Evolutionary conservation across 2,113 vertebrate species (phyloP), one percentile per base, ranked within the genome.

Genomic region (Aviceda subcristata): DNA sequence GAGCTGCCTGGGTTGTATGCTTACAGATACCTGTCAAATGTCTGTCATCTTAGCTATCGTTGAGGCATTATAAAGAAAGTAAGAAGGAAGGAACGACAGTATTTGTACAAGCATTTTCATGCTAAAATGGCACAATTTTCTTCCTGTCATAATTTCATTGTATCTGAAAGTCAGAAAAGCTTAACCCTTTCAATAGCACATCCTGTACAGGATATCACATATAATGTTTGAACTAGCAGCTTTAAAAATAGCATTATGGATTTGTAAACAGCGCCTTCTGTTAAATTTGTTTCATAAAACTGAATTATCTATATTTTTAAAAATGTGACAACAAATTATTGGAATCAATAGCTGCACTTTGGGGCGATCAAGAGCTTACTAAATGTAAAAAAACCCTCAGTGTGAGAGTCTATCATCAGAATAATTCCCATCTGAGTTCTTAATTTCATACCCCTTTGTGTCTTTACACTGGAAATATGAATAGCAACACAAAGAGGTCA

Each of bases 41-140:
- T 97, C 98, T 98, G 98, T 98, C 98, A 98, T 98, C 98, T 98
- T 98, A 98, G 98, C 98, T 98, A 98, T 98, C 96, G 97, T 98
- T 93, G 95, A 98, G 96, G 98, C 98, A 99, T 99, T 99, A 99
- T 98, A 98, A 98, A 98, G 98, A 98, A 98, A 98, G 98, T 97
- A 98, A 98, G 98, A 98, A 98, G 98, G 98, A 97, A 98, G 97
- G 98, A 98, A 97, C 98, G 98, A 98, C 98, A 98, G 98, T 98
- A 98, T 99, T 99, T 99, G 98, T 98, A 98, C 98, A 98, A 98
- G 98, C 98, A 98, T 98, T 98, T 99, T 98, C 98, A 99, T 99
- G 98, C 98, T 99, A 99, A 99, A 98, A 98, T 98, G 98, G 98
- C 98, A 98, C 98, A 98, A 98, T 99, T 99, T 99, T 99, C 98